Evolutionary conservation across 1,140 invertebrate genomes (phyloP), one percentile per base, ranked within the genome.

Genomic region (Amyelois transitella): DNA sequence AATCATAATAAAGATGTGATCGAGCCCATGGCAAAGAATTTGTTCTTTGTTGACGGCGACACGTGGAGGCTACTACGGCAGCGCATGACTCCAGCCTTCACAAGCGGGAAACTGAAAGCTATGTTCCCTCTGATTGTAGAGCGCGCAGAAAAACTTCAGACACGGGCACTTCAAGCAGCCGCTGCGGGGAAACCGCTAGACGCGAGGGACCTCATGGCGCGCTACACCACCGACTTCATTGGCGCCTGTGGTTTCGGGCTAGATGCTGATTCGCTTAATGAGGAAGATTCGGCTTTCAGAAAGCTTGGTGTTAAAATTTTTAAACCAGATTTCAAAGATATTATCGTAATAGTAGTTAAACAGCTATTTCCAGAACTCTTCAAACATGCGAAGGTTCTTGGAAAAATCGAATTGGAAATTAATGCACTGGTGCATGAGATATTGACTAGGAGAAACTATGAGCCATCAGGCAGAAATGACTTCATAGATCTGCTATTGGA

Each of bases 11-110:
- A 48, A 21, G 28, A 60, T 50, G 38, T 59, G 12, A 60, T 63
- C 2, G 59, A 68, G 18, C 59, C 60, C 20, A 57, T 64, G n/a
- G 45, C 60, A 0, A 49, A 52, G 5, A 58, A 58, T 18, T 28
- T 62, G 25, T 60, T 58, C 21, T 58, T 56, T 32, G 45, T 21
- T 20, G n/a, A 51, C 17, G 49, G 49, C 6, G 49, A 51, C 6
- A 10, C 18, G 55, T 92, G 91, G 91, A 86, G 80, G 43, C 72
- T 74, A 28, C 53, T 92, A 0, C 69, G 91, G 18, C 62, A 72
- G 0, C 91, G 91, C 53, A 52, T 92, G 12, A 87, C 86, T 1
- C 91, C 91, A 0, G 89, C 90, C 4, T 92, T 92, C 58, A 90
- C 90, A 0, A 88, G 89, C 0, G 88, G 88, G 2, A 91, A 91